Base-by-base conservation (phyloP, 37 sponge, comb jelly and placozoan species). In the Hexactinellida sp. region DNA sequence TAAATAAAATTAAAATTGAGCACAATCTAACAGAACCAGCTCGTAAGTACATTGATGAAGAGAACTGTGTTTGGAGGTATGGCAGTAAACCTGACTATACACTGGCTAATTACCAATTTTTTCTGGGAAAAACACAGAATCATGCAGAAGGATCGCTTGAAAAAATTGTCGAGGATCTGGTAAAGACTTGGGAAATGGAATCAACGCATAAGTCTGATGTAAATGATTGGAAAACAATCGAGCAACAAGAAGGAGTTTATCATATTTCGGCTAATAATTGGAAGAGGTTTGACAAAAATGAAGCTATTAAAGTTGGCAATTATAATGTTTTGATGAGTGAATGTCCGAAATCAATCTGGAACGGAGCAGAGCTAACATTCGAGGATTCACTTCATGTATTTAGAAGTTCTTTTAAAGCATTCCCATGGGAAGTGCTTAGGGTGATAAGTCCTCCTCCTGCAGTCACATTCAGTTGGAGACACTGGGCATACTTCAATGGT, bases 151-250 rank as follows among this genome's bases (percentile, higher is more conserved):
- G 86, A 24, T 89, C 89, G 1, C 86, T 89, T 55, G 89, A 89
- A 82, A 76, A 86, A 25, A 82, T 51, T 19, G 86, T 86, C 36
- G 89, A 89, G 39, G 86, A 89, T 37, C 55, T 89, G 1, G 86
- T 89, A 35, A 89, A 89, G 55, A 89, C 84, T n/a, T 89, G 86
- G 86, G 86, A 89, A 25, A 89, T 86, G 86, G 86, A 89, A 54
- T 1, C 84, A 3, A 38, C 89, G 36, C 83, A 83, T 63, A 86
- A 86, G 34, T 32, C 38, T 25, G 24, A 36, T 3, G 36, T n/a
- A 30, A 36, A 16, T 32, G 32, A 39, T 37, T 63, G 76, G 76
- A 63, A 10, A 63, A 25, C 76, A 63, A 63, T 63, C 34, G 76
- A 25, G 28, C 76, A 25, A 7, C 19, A 63, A 25, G 76, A 63